Conservation (phyloP, 2,888 invertebrate genomes). For the Dolichomitus sp. region DNA sequence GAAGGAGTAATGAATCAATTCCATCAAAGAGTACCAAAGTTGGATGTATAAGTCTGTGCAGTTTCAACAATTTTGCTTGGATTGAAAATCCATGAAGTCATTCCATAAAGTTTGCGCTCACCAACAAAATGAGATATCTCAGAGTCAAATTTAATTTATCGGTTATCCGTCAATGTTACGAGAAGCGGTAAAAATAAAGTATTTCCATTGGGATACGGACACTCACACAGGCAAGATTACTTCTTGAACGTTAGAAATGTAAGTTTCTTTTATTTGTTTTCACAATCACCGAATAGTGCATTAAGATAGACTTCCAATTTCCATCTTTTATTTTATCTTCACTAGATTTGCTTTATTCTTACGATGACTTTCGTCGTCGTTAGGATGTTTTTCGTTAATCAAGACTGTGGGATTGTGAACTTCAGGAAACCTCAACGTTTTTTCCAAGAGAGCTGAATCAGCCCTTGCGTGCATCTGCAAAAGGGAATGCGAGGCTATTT, state of each 20-base stretch:
- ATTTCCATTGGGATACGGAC: neutral
- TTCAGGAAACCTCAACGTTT: neutral
- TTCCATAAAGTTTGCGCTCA: neutral
- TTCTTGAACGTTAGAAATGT: neutral
- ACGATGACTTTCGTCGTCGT: neutral
- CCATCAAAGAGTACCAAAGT: conserved; percentile 15
- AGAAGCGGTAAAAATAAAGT: conserved; percentile 2
- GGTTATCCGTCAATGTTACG: neutral
- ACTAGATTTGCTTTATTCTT: neutral
- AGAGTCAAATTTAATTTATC: conserved; percentile 11
- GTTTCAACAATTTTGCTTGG: neutral
- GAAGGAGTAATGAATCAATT: conserved; percentile 11
- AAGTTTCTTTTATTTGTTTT: neutral
- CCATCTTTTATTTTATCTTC: neutral
- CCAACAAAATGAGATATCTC: neutral
- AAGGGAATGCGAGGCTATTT: neutral
- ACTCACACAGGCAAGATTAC: neutral
- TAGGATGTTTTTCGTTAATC: neutral
- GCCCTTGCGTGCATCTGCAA: neutral
- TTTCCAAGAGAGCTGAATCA: neutral
- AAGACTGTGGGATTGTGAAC: neutral
- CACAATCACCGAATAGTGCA: neutral
- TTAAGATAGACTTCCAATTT: neutral
- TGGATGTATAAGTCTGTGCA: neutral
- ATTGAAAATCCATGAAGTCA: conserved; percentile 9